Conservation (phyloP, 2,797 vertebrate genomes). For the Helostoma temminkii region DNA sequence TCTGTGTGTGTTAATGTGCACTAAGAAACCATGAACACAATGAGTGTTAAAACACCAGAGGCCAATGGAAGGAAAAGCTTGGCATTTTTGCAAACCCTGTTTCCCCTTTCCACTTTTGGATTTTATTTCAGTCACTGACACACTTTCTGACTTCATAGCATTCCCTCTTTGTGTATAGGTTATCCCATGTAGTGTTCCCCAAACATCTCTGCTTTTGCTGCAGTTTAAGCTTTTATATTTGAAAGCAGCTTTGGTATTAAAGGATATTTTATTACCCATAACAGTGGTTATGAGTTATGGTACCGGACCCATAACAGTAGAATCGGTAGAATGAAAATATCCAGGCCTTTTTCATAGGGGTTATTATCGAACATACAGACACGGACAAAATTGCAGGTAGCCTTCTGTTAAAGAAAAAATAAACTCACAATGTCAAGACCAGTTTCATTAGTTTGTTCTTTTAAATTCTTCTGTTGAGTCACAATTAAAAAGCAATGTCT, state of each 20-base stretch:
- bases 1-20: constrained; percentile 20
- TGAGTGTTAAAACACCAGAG: constrained; percentile 52
- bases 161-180: constrained; percentile 17
- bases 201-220: constrained; percentile 27
- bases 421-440: too few species aligned
- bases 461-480: too few species aligned
- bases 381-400: too few species aligned
- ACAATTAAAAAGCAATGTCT: too few species aligned
- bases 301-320: too few species aligned
- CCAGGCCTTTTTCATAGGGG: not conserved
- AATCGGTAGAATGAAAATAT: not conserved
- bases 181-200: constrained; percentile 25
- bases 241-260: constrained; percentile 31
- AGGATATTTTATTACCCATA: constrained; percentile 10
- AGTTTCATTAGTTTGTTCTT: too few species aligned
- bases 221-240: constrained; percentile 16
- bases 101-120: constrained; percentile 10
- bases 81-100: constrained; percentile 17
- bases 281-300: too few species aligned
- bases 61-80: constrained; percentile 26
- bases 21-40: constrained; percentile 10
- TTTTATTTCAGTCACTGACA: constrained; percentile 61
- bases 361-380: not conserved
- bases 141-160: constrained; percentile 33
- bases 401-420: too few species aligned